Conservation (phyloP, 2,113 vertebrate genomes). For the Ptilorrhoa leucosticta region DNA sequence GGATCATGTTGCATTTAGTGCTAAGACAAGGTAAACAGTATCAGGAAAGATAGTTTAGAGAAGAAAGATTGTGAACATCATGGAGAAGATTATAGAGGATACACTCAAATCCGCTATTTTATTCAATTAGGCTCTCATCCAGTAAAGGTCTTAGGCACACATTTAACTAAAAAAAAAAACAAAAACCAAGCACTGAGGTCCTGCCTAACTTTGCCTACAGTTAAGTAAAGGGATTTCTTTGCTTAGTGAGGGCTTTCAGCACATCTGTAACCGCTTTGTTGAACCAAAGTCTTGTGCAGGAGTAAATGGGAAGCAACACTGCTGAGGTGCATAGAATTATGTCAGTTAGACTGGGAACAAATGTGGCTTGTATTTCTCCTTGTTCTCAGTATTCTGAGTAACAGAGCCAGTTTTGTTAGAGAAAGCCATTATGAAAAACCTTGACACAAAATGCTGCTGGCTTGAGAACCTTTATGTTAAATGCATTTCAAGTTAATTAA, state of each 20-base stretch:
- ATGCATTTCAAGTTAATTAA: neutral
- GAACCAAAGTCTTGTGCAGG: neutral
- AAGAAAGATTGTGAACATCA: neutral
- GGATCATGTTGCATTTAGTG: constrained; percentile 1
- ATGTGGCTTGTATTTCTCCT: neutral
- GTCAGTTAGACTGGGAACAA: neutral
- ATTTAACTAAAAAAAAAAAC: neutral
- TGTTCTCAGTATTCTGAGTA: neutral
- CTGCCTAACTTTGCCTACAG: neutral
- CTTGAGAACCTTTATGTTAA: neutral
- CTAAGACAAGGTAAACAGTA: constrained; percentile 44
- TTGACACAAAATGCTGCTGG: neutral
- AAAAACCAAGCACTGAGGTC: neutral
- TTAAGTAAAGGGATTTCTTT: constrained; percentile 2
- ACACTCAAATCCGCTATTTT: neutral
- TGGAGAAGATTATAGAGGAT: constrained; percentile 33
- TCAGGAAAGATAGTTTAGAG: constrained; percentile 4
- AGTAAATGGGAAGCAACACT: neutral
- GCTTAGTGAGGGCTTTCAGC: neutral
- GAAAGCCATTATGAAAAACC: neutral
- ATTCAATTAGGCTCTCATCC: constrained; percentile 29
- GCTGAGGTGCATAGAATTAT: neutral
- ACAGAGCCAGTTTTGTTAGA: neutral
- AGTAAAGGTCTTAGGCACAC: neutral
- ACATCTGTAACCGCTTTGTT: neutral